Percentiles rank a stretch among this genome's conserved stretches.
Conservation (phyloP, 2,797 vertebrate species). For the Columba guinea region DNA sequence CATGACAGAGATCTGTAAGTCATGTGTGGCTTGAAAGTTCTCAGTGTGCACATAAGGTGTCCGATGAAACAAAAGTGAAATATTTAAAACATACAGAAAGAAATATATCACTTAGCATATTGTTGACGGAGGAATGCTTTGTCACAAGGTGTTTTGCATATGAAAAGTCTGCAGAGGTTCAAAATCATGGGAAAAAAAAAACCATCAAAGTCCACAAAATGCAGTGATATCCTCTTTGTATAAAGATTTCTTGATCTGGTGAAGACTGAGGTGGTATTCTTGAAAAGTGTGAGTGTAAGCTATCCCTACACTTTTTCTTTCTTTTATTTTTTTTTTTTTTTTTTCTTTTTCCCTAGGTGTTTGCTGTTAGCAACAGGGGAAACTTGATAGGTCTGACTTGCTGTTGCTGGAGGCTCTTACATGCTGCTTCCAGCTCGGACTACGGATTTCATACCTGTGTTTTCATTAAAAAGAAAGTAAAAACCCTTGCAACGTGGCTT, state of each 20-base stretch:
- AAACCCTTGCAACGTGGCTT: neutral
- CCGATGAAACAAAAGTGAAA: neutral
- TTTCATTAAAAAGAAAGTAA: neutral
- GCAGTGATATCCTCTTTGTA: neutral
- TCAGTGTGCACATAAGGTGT: neutral
- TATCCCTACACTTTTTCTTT: accelerated
- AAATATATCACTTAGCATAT: neutral
- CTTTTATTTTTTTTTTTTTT: neutral
- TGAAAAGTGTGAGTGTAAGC: neutral
- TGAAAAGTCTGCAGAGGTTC: neutral
- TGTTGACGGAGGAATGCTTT: neutral
- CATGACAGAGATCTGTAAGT: neutral
- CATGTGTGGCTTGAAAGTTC: neutral
- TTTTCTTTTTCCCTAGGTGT: neutral
- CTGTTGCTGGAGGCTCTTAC: neutral
- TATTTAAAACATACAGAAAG: neutral
- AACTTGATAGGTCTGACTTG: neutral
- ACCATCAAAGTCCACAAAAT: neutral
- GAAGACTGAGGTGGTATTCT: neutral
- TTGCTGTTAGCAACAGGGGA: neutral
- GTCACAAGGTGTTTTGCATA: neutral
- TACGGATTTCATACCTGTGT: neutral
- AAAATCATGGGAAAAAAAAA: neutral
- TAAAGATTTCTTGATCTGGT: neutral
- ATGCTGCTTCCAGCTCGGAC: neutral